Conservation (phyloP, 2,113 vertebrate genomes). For the Tachysurus vachellii region DNA sequence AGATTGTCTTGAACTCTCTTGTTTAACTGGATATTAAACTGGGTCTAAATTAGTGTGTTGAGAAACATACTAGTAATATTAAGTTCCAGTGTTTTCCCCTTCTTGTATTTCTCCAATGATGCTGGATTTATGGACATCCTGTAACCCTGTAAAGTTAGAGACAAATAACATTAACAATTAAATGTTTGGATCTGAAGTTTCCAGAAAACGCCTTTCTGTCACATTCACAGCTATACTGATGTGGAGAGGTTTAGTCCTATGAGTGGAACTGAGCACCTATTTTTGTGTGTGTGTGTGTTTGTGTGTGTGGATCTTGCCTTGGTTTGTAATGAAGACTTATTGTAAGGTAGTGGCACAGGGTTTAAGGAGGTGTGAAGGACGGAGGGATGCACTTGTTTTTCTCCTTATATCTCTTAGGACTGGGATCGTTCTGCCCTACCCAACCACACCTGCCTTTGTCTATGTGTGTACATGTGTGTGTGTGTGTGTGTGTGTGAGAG, state of each 20-base stretch:
- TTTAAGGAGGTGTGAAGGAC: constrained; percentile 54
- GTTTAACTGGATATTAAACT: background rate
- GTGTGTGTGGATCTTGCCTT: constrained; percentile 36
- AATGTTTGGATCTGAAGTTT: background rate
- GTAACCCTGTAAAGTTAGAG: background rate
- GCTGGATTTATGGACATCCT: background rate
- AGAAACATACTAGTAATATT: background rate
- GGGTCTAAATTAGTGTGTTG: background rate
- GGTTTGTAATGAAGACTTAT: constrained; percentile 53
- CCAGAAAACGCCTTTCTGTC: background rate
- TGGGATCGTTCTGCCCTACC: background rate
- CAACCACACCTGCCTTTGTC: constrained; percentile 20
- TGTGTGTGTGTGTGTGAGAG: background rate
- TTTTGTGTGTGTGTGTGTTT: constrained; percentile 29
- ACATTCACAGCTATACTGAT: background rate
- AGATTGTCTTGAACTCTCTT: background rate
- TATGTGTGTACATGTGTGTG: constrained; percentile 10
- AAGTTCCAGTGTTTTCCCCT: background rate
- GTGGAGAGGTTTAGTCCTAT: background rate
- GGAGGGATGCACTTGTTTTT: constrained; percentile 36
- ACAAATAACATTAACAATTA: background rate
- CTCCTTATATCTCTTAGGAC: constrained; percentile 30
- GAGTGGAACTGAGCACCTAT: background rate
- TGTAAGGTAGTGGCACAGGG: constrained; percentile 35
- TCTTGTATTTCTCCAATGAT: background rate